Conservation (phyloP, 2,113 vertebrate genomes). For the Tauraco erythrolophus region DNA sequence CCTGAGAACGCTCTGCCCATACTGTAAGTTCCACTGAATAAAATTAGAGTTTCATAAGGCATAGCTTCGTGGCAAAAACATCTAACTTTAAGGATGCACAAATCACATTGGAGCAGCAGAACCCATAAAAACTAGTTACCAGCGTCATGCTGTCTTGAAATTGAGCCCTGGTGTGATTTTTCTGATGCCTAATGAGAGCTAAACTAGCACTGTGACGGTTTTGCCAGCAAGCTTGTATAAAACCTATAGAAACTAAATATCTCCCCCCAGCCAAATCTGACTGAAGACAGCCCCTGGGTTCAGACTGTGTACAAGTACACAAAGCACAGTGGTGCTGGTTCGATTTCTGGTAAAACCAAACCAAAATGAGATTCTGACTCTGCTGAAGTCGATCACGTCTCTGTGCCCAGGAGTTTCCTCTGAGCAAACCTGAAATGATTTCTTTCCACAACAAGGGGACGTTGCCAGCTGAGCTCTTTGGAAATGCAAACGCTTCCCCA, state of each 20-base stretch:
- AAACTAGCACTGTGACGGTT: not conserved
- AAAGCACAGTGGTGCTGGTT: not conserved
- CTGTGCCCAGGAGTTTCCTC: not conserved
- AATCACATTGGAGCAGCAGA: not conserved
- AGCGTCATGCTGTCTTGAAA: not conserved
- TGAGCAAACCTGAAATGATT: conserved; percentile 21
- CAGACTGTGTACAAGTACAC: not conserved
- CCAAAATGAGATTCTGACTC: not conserved
- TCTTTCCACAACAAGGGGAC: not conserved
- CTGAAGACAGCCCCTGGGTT: not conserved
- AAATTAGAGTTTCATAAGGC: not conserved
- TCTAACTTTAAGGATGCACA: not conserved
- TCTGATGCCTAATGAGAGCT: not conserved
- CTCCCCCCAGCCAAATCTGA: not conserved
- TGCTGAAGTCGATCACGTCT: not conserved
- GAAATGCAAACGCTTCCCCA: not conserved
- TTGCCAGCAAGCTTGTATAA: not conserved
- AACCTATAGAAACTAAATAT: not conserved
- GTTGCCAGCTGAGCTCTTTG: not conserved
- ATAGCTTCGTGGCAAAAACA: not conserved
- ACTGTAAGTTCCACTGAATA: not conserved
- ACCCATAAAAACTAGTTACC: not conserved
- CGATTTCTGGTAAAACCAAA: not conserved
- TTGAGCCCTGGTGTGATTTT: not conserved
- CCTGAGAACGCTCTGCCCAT: not conserved